Base-by-base conservation (phyloP, 2,888 invertebrate species). In the Neelides folsomi region DNA sequence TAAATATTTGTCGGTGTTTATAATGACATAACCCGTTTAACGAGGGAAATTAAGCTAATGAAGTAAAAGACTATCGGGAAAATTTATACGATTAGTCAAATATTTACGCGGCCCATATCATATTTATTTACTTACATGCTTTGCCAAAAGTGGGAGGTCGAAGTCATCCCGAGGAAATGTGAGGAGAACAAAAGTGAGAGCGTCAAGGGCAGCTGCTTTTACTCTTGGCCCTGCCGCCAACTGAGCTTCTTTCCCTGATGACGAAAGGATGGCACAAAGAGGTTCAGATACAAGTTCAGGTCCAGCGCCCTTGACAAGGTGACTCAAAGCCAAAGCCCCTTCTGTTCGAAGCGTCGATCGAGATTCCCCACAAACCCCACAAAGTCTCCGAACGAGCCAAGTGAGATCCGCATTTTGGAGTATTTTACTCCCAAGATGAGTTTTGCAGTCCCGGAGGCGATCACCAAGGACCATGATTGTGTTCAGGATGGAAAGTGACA, bases 131-230 rank as follows among this genome's bases (percentile, higher is more conserved):
- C 56, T 71, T 68, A 63, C 63, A 55, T 57, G 47, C 54, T 58
- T 58, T 7, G 69, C 75, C 67, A 74, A 66, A 8, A 65, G 64
- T 5, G 68, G 66, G 58, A 75, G 66, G 62, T 82, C 80, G 66
- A 84, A 79, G 62, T 84, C 83, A 47, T 80, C 80, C 65, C 83
- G 81, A 2, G 86, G 86, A 68, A 83, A 85, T 34, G 83, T 82
- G 68, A 86, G 77, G 60, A 86, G 70, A 8, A 84, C 79, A 59
- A 82, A 82, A 66, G 86, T 83, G 46, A 85, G 73, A 64, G 84
- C 77, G 69, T 86, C 83, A 8, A 86, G 68, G 0, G 82, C 78
- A n/a, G 59, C 56, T 12, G 58, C 54, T 50, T 59, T 62, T 15
- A 59, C 49, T 48, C 59, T 55, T 10, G 59, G 59, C 7, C 58